Base-by-base conservation (phyloP, 1,140 invertebrate genomes). In the Habropoda laboriosa region DNA sequence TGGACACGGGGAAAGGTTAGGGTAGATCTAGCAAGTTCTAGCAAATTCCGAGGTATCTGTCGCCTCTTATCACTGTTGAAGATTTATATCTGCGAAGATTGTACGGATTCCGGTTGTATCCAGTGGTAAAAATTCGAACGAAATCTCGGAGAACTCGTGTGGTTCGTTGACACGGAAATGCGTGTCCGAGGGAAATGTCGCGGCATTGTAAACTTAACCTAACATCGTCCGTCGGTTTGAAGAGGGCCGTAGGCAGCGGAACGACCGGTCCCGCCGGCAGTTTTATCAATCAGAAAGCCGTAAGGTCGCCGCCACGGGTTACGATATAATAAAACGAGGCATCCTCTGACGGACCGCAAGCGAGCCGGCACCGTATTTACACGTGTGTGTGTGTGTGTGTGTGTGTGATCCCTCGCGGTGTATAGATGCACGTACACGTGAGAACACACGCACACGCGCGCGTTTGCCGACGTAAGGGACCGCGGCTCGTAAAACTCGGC, bases 291-390 rank as follows among this genome's bases (percentile, higher is more conserved):
- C 87, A 87, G 83, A 86, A 87, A 87, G 79, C 81, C 85, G 73
- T 88, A 87, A 84, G 82, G 67, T 57, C 53, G 38, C 71, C 55
- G 67, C 21, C 73, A 58, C 60, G 79, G 84, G 83, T 89, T 89
- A 89, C 87, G 87, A 89, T 89, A 89, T 86, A 86, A 89, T 89
- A 89, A 89, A 89, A 89, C 78, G 86, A 83, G 79, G 77, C 67
- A 87, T 86, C 79, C 60, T n/a, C n/a, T 27, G 27, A 32, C 42
- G 40, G 38, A 38, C 57, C 53, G 24, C 60, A 68, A 53, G 24
- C 55, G 47, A 51, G 71, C 30, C 32, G 32, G 30, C 51, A 47
- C 30, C 73, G 73, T 77, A 79, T 85, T 81, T 84, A 85, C 75
- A 85, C 71, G 74, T n/a, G n/a, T n/a, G n/a, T n/a, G n/a, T n/a